These are phyloP conservation scores for Ctenoplectra terminalis DNA, from an alignment of 1,140 invertebrate species.

Conservation along the genomic window DNA sequence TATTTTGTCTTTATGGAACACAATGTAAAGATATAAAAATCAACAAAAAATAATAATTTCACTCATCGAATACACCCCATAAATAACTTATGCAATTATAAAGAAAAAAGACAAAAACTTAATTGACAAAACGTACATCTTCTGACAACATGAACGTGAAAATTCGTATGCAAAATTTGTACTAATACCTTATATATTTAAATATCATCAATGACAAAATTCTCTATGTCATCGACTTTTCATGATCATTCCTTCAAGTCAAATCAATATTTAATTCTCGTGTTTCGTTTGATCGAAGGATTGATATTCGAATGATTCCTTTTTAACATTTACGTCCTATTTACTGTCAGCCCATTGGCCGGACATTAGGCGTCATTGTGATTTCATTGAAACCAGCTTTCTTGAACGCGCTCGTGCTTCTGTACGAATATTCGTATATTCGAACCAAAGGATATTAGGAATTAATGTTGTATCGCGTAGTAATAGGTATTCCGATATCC, in stretches of 20 bases:
- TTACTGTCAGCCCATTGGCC: constrained; percentile 73
- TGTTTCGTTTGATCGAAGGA: constrained; percentile 17
- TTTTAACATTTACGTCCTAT: constrained; percentile 56
- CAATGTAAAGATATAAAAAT: background rate
- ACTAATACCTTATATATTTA: constrained; percentile 38
- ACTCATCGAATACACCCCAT: background rate
- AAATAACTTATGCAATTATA: constrained; percentile 20
- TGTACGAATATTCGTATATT: constrained; percentile 94
- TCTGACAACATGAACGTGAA: constrained; percentile 15
- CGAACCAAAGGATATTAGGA: constrained; percentile 97
- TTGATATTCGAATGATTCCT: constrained; percentile 32
- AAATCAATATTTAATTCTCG: constrained; percentile 1
- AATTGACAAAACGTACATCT: constrained; percentile 7
- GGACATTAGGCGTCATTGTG: constrained; percentile 89
- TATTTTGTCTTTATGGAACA: background rate
- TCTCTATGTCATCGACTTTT: background rate
- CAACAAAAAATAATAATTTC: background rate
- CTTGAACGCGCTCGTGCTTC: constrained; percentile 91
- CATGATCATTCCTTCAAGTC: background rate
- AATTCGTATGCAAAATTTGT: constrained; percentile 50
- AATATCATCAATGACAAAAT: constrained; percentile 5
- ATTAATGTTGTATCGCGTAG: constrained; percentile 95
- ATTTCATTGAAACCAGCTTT: constrained; percentile 93
- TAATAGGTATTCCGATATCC: constrained; percentile 93
- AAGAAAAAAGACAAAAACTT: constrained; percentile 3